Base-by-base conservation (phyloP, 2,113 vertebrate genomes). In the Tetrao urogallus region DNA sequence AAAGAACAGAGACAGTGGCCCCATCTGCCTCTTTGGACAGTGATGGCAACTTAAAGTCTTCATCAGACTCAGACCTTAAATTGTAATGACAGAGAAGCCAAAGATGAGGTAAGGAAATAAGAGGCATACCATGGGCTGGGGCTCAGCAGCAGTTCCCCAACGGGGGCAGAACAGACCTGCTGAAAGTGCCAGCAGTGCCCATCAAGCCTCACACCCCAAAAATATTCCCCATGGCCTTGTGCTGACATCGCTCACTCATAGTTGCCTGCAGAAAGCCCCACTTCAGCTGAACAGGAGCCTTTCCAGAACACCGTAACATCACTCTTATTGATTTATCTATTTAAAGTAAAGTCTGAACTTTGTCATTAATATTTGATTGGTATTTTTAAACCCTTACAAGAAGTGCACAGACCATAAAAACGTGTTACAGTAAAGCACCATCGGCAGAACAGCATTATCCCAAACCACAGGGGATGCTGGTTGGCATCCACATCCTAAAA, bases 361-460 rank as follows among this genome's bases (percentile, higher is more conserved):
- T 94, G 80, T 88, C 91, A 95, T 97, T 93, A 95, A 96, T 96
- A 95, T 95, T 96, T 95, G 76, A 95, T 82, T 83, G 72, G 76
- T 88, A 67, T 94, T 94, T 95, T 93, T 74, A 94, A 92, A 80
- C 36, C 56, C 80, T 97, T 96, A 93, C 95, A 96, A 95, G 92
- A 96, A 92, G 17, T 81, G 42, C 63, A 89, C 8, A 80, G 74
- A 76, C 83, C 72, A 78, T 94, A 83, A 90, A 92, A 73, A 94
- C 65, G 70, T 89, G 83, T 97, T 95, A 93, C 91, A 88, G 92
- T 92, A 95, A 95, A 94, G 61, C 72, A 78, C 20, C 48, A 27
- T 3, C 42, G 64, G 48, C 71, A 88, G 88, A 77, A 82, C 9
- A 64, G n/a, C 67, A 47, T 84, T 75, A 88, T 40, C 64, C 42